Evolutionary conservation across 92 coral and sea anemone species (phyloP), one percentile per base, ranked within the genome.

Genomic region (Virgularia gustaviana): DNA sequence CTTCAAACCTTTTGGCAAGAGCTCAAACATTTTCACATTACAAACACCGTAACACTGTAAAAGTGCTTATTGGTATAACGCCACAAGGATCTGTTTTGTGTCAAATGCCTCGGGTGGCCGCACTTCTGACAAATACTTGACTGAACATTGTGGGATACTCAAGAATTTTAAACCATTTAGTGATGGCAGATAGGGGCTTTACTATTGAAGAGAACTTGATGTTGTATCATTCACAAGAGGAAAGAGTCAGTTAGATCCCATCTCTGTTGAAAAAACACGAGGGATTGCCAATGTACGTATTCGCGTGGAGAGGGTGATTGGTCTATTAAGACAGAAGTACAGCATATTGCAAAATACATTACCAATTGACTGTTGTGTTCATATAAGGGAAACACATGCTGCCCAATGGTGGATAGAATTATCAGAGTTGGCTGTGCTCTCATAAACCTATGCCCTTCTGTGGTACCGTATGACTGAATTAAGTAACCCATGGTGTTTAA

Each of bases 31-130:
- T 52, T 28, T 79, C 81, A 13, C 52, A 49, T 24, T 83, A 73
- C 36, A 83, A 83, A 42, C 81, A 79, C 25, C 83, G 78, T 63
- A 82, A 82, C 61, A 82, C 83, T 5, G 62, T 71, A 62, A 83
- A 78, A 64, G 79, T 83, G 18, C 37, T 78, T 36, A 83, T 78
- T 62, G 88, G 87, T 24, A 78, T 83, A 47, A 83, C 88, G 10
- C 87, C 88, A 9, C 77, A 78, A 36, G 76, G 67, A 1, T 53
- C 85, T 2, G 65, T 80, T 80, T 80, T 74, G 77, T 81, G 31
- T 81, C 85, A 2, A 65, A 75, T 19, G 81, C 81, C 1, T 74
- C 80, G 85, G 79, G 84, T 0, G 84, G 79, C 11, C 52, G 85
- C 45, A 81, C 77, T 18, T 75, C 85, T 34, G 81, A 58, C 36